Percentiles rank a stretch among this genome's conserved stretches.
These are phyloP conservation scores for Molanna angustata DNA, from an alignment of 2,888 invertebrate species.

Conservation along the genomic window DNA sequence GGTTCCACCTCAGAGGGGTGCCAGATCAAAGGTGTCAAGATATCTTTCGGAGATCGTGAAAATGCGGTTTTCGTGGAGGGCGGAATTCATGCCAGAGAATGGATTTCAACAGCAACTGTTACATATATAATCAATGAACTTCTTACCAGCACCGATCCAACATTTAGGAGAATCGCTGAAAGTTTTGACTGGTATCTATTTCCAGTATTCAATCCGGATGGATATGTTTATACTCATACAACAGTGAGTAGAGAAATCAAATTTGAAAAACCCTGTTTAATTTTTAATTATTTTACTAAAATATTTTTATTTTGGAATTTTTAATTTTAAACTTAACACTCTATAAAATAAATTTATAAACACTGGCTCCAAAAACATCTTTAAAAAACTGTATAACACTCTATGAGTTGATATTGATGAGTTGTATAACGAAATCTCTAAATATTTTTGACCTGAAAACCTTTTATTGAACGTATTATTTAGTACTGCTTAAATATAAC, in stretches of 20 bases:
- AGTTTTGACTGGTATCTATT: constrained; percentile 73
- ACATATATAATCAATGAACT: constrained; percentile 69
- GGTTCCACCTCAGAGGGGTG: constrained; percentile 61
- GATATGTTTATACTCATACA: constrained; percentile 65
- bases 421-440: too few species aligned
- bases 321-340: too few species aligned
- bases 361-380: too few species aligned
- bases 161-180: constrained; percentile 58
- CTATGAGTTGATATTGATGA: too few species aligned
- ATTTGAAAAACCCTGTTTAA: too few species aligned
- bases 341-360: too few species aligned
- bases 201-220: constrained; percentile 72
- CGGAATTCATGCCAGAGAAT: constrained; percentile 66
- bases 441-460: too few species aligned
- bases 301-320: too few species aligned
- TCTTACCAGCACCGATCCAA: constrained; percentile 57
- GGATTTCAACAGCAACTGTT: constrained; percentile 70
- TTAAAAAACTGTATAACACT: too few species aligned
- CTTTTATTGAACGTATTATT: too few species aligned
- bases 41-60: constrained; percentile 46
- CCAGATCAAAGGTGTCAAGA: constrained; percentile 56
- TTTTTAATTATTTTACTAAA: too few species aligned
- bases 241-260: constrained; percentile 51
- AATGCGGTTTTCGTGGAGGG: constrained; percentile 63
- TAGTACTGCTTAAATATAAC: too few species aligned